These are phyloP conservation scores for Hartigia nigra DNA, from an alignment of 2,888 invertebrate genomes.

Conservation along the genomic window DNA sequence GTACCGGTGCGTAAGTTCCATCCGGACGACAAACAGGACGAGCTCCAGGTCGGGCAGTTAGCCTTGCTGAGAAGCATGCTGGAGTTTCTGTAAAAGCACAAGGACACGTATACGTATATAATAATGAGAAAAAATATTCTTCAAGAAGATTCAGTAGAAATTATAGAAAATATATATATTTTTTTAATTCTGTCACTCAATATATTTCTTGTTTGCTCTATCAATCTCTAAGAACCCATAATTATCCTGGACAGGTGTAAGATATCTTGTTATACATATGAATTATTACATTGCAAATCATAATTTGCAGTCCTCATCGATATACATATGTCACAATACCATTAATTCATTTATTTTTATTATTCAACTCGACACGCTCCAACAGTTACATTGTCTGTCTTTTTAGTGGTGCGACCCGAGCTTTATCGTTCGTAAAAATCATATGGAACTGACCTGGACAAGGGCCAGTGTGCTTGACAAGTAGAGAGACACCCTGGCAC, in stretches of 20 bases:
- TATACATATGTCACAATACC: neutral
- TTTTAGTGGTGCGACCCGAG: neutral
- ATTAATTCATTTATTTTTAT: neutral
- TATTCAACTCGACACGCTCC: neutral
- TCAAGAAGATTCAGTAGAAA: neutral
- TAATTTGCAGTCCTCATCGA: neutral
- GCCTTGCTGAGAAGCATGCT: slow-evolving; percentile 62
- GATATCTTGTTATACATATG: neutral
- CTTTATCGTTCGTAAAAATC: neutral
- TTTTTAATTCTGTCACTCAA: neutral
- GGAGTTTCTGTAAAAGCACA: slow-evolving; percentile 58
- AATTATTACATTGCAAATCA: neutral
- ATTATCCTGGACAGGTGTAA: neutral
- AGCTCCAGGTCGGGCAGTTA: slow-evolving; percentile 70
- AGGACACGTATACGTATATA: neutral
- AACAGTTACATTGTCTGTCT: neutral
- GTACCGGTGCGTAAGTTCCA: slow-evolving; percentile 86
- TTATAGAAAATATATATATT: neutral
- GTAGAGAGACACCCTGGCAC: slow-evolving; percentile 80
- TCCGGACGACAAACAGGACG: slow-evolving; percentile 85
- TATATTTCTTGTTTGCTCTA: neutral
- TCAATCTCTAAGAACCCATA: neutral
- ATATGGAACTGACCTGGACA: slow-evolving; percentile 73
- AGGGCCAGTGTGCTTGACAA: slow-evolving; percentile 78
- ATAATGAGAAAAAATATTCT: neutral